phyloP scores from a whole-genome alignment of 2,113 vertebrate genomes.

The Varanus salvator region DNA sequence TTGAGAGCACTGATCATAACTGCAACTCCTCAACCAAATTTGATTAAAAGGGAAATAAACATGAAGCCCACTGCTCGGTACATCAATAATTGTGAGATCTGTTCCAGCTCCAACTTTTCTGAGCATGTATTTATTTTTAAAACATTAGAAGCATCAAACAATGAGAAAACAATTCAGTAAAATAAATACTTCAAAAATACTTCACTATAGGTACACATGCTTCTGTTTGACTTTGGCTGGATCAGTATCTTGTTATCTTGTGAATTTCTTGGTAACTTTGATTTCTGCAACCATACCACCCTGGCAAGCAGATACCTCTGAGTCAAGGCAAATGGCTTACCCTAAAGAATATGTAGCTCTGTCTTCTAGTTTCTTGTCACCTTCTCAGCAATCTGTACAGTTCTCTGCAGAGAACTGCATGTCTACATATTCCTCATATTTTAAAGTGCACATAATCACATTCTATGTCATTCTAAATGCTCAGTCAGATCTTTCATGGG shows the following conservation, averaged over 20 bases:
- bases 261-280: neutral
- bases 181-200: neutral
- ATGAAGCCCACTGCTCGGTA: neutral
- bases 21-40: neutral
- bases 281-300: neutral
- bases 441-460: neutral
- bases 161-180: neutral
- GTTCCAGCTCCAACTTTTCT: neutral
- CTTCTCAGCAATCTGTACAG: neutral
- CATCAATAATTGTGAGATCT: neutral
- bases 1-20: neutral
- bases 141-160: neutral
- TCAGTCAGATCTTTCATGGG: neutral
- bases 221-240: neutral
- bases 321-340: neutral
- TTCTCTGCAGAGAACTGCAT: neutral
- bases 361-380: neutral
- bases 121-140: neutral
- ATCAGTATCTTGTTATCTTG: neutral
- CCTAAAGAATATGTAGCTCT: neutral
- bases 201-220: neutral
- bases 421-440: neutral
- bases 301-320: neutral
- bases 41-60: neutral
- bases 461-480: neutral